These are phyloP conservation scores for Platichthys stellatus DNA, from an alignment of 2,113 vertebrate genomes.

Conservation along the genomic window DNA sequence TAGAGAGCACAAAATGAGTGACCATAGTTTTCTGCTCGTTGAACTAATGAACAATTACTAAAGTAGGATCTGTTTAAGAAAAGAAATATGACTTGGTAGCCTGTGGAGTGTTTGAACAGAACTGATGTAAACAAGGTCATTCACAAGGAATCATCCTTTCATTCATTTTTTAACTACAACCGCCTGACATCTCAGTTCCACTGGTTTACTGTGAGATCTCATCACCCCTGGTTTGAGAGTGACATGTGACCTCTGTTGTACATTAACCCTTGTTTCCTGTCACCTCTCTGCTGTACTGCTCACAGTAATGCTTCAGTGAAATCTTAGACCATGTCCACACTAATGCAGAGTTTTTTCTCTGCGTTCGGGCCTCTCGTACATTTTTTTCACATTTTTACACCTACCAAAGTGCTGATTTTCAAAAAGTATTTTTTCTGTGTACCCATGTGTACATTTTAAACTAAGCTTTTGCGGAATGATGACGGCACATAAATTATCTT, in stretches of 20 bases:
- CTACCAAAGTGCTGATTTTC: neutral
- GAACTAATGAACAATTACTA: conserved; percentile 49
- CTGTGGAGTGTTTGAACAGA: neutral
- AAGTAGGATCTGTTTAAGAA: conserved; percentile 17
- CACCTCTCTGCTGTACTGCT: neutral
- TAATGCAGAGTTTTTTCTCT: neutral
- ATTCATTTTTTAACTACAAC: neutral
- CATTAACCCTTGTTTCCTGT: neutral
- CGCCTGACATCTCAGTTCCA: neutral
- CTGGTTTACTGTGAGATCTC: too few species aligned
- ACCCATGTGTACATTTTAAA: too few species aligned
- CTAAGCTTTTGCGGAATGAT: too few species aligned
- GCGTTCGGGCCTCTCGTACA: too few species aligned
- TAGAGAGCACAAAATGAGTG: conserved; percentile 43
- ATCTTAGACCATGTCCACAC: neutral
- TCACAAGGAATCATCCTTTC: neutral
- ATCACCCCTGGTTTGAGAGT: neutral
- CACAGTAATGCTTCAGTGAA: neutral
- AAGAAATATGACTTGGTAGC: conserved; percentile 11
- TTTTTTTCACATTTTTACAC: too few species aligned
- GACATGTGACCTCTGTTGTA: neutral
- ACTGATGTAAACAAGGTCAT: neutral
- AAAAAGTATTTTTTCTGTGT: too few species aligned
- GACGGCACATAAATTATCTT: too few species aligned
- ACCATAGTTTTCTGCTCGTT: conserved; percentile 55